Conservation (phyloP, 2,888 invertebrate species). For the Tipula vernalis region DNA sequence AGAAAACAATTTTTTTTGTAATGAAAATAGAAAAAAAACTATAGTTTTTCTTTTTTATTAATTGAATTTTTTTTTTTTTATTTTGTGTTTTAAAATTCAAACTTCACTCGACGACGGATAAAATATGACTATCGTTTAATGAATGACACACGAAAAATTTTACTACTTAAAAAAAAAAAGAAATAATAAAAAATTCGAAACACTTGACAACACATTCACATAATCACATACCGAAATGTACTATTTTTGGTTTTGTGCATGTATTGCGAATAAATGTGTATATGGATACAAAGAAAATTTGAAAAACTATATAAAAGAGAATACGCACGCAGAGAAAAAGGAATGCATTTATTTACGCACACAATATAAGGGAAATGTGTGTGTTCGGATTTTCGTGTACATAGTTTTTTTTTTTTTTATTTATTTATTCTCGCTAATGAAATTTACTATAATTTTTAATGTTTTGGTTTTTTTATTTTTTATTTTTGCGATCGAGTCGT, state of each 20-base stretch:
- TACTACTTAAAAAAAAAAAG: not conserved
- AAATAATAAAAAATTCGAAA: not conserved
- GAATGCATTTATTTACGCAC: not conserved
- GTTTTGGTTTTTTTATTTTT: not conserved
- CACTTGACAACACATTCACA: not conserved
- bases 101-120: constrained; percentile 9
- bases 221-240: not conserved
- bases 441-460: not conserved
- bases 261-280: not conserved
- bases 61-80: not conserved
- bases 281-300: not conserved
- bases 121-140: constrained; percentile 5
- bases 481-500: not conserved
- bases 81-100: not conserved
- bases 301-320: not conserved
- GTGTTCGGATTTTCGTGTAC: not conserved
- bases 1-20: not conserved
- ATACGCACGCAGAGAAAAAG: not conserved
- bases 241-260: not conserved
- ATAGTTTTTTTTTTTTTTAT: not conserved
- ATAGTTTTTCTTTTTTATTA: not conserved
- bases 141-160: not conserved
- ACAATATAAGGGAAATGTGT: not conserved
- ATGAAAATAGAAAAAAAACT: not conserved
- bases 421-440: not conserved